A percentile compares a stretch with the other conserved stretches of the same genome.
These are phyloP conservation scores for Erethizon dorsatum DNA, from an alignment of 2,797 vertebrate species.

Conservation along the genomic window DNA sequence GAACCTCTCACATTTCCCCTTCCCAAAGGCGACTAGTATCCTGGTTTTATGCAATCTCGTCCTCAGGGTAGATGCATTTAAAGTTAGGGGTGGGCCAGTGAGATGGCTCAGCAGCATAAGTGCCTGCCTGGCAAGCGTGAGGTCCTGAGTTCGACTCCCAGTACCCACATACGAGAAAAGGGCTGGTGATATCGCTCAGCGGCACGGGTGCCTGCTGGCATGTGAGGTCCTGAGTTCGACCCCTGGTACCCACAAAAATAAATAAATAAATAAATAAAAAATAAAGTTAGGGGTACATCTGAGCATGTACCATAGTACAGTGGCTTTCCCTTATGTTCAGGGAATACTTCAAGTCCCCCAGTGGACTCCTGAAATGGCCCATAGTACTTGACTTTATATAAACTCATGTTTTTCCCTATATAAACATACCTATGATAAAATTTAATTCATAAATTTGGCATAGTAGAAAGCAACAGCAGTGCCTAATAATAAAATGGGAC, in stretches of 20 bases:
- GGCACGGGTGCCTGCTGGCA: too few species aligned
- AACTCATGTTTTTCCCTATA: not conserved
- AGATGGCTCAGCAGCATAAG: too few species aligned
- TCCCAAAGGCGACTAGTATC: not conserved
- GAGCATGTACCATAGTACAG: not conserved
- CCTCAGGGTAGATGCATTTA: not conserved
- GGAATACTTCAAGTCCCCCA: not conserved
- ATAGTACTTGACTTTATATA: too few species aligned
- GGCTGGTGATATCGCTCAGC: too few species aligned
- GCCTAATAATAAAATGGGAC: not conserved
- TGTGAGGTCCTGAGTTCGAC: too few species aligned
- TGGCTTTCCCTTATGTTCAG: not conserved
- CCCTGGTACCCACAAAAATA: too few species aligned
- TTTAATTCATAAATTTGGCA: not conserved
- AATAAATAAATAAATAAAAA: too few species aligned
- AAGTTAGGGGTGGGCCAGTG: not conserved
- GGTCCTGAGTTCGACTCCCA: too few species aligned
- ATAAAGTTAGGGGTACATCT: not conserved
- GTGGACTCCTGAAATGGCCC: not conserved
- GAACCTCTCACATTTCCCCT: rapidly evolving
- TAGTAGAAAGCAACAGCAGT: not conserved
- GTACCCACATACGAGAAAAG: too few species aligned
- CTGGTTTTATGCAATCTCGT: not conserved
- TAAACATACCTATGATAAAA: not conserved
- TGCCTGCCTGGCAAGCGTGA: too few species aligned